phyloP scores from a whole-genome alignment of 2,797 vertebrate genomes.

The Neosilurus hyrtlii region DNA sequence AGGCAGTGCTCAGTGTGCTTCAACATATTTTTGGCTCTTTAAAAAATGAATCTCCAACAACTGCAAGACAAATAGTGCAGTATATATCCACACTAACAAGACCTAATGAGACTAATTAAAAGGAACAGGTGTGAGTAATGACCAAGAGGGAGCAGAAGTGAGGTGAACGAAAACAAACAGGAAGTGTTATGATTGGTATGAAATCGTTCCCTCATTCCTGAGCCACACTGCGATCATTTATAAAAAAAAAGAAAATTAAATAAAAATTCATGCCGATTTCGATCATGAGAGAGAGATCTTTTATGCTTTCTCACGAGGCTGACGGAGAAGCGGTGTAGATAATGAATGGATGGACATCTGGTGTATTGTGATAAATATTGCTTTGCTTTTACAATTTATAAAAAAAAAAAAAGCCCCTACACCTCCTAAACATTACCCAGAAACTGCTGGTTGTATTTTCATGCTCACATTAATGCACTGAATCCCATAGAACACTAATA shows the following conservation, averaged over 20 bases:
- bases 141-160: conserved; percentile 4
- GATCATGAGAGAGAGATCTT: background rate
- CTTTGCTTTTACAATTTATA: background rate
- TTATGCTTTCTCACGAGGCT: background rate
- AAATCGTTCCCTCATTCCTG: background rate
- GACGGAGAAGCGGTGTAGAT: too few relatives aligned
- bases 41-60: background rate
- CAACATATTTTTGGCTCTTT: background rate
- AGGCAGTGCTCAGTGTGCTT: background rate
- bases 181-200: background rate
- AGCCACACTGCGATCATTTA: background rate
- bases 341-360: too few relatives aligned
- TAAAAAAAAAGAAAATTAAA: too few relatives aligned
- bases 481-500: background rate
- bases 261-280: too few relatives aligned
- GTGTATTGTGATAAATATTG: background rate
- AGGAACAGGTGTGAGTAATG: conserved; percentile 4
- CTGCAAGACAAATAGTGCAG: background rate
- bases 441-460: background rate
- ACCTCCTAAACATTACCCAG: background rate
- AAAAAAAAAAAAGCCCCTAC: background rate
- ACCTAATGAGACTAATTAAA: conserved; percentile 22
- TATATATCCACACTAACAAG: background rate
- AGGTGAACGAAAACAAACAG: background rate
- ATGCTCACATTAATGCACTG: background rate